Percentiles rank a stretch among this genome's conserved stretches.
Conservation (phyloP, 2,888 invertebrate genomes). For the Drosophila mulleri region DNA sequence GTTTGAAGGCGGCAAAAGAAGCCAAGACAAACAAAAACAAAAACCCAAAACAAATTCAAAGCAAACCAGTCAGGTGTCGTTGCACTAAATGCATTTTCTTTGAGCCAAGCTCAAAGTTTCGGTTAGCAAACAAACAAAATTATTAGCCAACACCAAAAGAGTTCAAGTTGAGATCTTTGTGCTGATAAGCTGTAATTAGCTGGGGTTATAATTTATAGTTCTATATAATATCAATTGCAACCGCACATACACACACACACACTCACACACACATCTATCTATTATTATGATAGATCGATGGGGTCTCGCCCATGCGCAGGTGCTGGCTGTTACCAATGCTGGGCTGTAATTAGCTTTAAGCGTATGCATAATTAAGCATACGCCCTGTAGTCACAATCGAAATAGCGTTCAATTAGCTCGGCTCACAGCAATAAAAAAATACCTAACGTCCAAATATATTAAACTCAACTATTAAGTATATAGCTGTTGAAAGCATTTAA, state of each 20-base stretch:
- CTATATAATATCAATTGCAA: neutral
- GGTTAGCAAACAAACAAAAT: constrained; percentile 12
- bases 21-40: constrained; percentile 1
- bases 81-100: constrained; percentile 34
- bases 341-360: constrained; percentile 63
- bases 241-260: constrained; percentile 15
- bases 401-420: constrained; percentile 57
- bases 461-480: constrained; percentile 41
- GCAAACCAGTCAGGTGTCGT: constrained; percentile 53
- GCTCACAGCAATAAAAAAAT: constrained; percentile 44
- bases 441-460: constrained; percentile 55
- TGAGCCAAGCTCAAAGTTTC: neutral
- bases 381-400: constrained; percentile 65
- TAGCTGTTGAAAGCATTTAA: constrained; percentile 33
- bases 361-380: constrained; percentile 78
- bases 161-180: constrained; percentile 62
- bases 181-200: constrained; percentile 65
- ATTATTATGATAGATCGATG: constrained; percentile 39
- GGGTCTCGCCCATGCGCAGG: constrained; percentile 37
- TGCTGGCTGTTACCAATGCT: constrained; percentile 42
- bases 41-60: constrained; percentile 1
- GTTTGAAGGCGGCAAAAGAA: constrained; percentile 30
- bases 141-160: constrained; percentile 38
- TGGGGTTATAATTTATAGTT: constrained; percentile 46
- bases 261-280: constrained; percentile 1